Base-by-base conservation (phyloP, 2,888 invertebrate genomes). In the Julus scanicus region DNA sequence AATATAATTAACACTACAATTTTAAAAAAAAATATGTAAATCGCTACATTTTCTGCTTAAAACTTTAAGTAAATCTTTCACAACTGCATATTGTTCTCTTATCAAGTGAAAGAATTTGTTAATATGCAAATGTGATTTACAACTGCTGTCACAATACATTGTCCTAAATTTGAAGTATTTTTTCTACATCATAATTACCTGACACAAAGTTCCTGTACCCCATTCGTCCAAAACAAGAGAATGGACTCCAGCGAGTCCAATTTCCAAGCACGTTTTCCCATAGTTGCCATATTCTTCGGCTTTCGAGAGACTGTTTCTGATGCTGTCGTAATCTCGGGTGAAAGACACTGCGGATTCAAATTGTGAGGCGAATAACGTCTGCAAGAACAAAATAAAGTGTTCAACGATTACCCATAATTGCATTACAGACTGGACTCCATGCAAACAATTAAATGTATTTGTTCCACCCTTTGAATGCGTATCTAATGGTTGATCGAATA, bases 181-280 rank as follows among this genome's bases (percentile, higher is more conserved):
- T 29, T 85, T 9, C 9, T 17, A 37, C n/a, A n/a, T 40, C 13
- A 85, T 85, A n/a, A 85, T 1, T 91, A 95, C 95, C 93, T 98
- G 98, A 90, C 96, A 96, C 11, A 96, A 95, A 86, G 96, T 96
- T 90, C 96, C 95, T 89, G 91, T 90, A 6, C 98, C 98, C 98
- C 98, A 99, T 92, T 97, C 97, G 88, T 95, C 95, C 57, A 96
- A 93, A 57, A 98, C 94, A 87, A 97, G 93, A 91, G 95, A 95
- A 91, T 95, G 96, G 0, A 97, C 95, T 37, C 96, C 96, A 90
- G 95, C 94, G 2, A 98, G 93, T 86, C 96, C 96, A 8, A 94
- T 94, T 91, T 96, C 95, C 89, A 98, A 94, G 91, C 96, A 96
- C 0, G 98, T 96, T 92, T 97, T 97, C 91, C 98, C 98, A 40